These are phyloP conservation scores for Hydriomena furcata DNA, from an alignment of 2,888 invertebrate genomes.

Conservation along the genomic window DNA sequence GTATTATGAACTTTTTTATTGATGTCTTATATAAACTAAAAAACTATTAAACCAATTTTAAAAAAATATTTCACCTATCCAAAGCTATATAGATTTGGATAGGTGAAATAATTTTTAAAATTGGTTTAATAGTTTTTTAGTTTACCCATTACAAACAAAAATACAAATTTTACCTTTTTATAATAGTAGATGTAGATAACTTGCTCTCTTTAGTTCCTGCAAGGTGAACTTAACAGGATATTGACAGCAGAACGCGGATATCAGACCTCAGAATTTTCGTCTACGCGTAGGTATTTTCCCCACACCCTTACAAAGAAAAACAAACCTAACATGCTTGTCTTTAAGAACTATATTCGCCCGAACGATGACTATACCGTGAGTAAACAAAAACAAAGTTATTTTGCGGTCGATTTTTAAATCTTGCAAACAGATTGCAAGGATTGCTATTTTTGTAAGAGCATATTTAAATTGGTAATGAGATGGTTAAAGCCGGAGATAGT, in stretches of 20 bases:
- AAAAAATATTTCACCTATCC: too few species aligned
- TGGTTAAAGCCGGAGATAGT: conserved; percentile 51
- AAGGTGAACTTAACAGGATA: conserved; percentile 9
- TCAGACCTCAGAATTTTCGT: not conserved
- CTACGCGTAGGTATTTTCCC: not conserved
- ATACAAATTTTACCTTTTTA: too few species aligned
- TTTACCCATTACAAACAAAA: too few species aligned
- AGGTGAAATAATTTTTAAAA: too few species aligned
- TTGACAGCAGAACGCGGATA: conserved; percentile 8
- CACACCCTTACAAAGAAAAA: not conserved
- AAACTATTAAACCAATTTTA: too few species aligned
- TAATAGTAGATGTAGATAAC: not conserved
- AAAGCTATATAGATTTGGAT: too few species aligned
- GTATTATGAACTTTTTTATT: too few species aligned
- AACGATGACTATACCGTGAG: not conserved
- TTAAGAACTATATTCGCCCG: not conserved
- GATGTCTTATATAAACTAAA: too few species aligned
- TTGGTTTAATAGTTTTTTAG: too few species aligned
- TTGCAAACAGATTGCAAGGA: not conserved
- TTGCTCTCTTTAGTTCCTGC: conserved; percentile 12
- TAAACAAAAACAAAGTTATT: conserved; percentile 2
- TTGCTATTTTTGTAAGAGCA: conserved; percentile 11
- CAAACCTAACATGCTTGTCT: not conserved
- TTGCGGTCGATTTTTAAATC: conserved; percentile 12
- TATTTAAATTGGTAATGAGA: conserved; percentile 21